Evolutionary conservation across 2,113 vertebrate genomes (phyloP).

Genomic region (Todiramphus chloris): DNA sequence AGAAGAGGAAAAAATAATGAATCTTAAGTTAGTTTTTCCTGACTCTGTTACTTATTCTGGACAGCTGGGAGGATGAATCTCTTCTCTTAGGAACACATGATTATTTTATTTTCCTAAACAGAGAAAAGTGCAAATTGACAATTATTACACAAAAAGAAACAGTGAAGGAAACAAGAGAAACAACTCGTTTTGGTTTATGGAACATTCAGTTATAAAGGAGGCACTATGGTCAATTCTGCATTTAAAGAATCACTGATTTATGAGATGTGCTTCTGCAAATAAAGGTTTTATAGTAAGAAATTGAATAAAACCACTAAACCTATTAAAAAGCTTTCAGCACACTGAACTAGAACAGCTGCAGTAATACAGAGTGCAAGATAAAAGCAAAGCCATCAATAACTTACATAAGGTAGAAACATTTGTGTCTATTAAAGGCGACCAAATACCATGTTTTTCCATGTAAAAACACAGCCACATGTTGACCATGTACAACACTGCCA

Average conservation of each 20-base stretch:
- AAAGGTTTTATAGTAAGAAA: neutral
- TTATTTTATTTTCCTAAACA: neutral
- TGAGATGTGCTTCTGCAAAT: constrained; percentile 16
- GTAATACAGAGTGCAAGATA: neutral
- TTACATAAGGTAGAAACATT: neutral
- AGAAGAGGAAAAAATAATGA: constrained; percentile 57
- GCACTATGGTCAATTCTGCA: neutral
- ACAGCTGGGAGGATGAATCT: neutral
- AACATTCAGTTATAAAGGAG: neutral
- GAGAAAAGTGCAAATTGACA: neutral
- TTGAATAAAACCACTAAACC: neutral
- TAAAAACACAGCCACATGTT: neutral
- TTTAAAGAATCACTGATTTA: neutral
- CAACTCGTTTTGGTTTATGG: neutral
- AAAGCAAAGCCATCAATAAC: neutral
- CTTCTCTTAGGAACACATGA: neutral
- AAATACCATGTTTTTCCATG: neutral
- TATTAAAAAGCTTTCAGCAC: constrained; percentile 32
- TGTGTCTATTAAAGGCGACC: neutral
- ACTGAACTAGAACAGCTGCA: neutral
- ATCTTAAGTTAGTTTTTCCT: constrained; percentile 14
- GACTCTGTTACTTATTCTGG: neutral
- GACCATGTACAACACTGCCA: neutral
- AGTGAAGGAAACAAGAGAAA: neutral
- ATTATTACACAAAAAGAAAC: neutral